phyloP scores from a whole-genome alignment of 2,888 invertebrate genomes.

The Doris montereyensis region DNA sequence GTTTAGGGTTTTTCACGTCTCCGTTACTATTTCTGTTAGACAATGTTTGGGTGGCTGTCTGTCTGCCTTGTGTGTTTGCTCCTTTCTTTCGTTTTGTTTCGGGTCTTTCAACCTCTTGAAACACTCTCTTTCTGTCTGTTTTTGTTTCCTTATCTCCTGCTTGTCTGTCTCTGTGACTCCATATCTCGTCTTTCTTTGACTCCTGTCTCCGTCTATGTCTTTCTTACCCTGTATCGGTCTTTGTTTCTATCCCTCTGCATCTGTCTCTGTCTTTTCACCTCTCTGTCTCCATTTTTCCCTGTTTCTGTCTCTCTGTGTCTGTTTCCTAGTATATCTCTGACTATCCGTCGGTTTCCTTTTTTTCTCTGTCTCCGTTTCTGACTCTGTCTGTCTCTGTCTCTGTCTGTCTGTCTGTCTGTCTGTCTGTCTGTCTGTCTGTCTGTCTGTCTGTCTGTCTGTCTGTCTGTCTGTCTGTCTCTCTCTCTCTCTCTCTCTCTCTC shows the following conservation, averaged over 20 bases:
- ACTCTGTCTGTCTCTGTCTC: neutral
- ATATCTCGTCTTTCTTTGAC: neutral
- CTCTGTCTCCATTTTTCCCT: neutral
- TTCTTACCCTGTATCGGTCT: neutral
- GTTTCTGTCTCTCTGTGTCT: constrained; percentile 6
- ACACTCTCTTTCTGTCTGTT: neutral
- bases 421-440: neutral
- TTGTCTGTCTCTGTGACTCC: neutral
- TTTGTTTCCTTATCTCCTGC: neutral
- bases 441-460: constrained; percentile 17
- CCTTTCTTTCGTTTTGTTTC: too few relatives aligned
- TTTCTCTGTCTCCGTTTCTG: neutral
- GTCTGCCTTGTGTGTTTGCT: too few relatives aligned
- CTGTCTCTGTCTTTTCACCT: neutral
- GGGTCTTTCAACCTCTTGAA: too few relatives aligned
- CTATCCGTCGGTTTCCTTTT: neutral
- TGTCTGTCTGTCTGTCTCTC: constrained; percentile 14
- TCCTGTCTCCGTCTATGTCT: neutral
- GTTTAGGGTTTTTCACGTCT: too few relatives aligned
- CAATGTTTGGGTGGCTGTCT: too few relatives aligned
- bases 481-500: neutral
- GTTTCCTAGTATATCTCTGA: neutral
- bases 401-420: constrained; percentile 8
- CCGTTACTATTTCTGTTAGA: too few relatives aligned
- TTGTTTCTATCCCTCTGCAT: neutral